Percentiles rank a stretch among this genome's conserved stretches.
These are phyloP conservation scores for Sebastolobus altivelis DNA, from an alignment of 2,797 vertebrate species.

Conservation along the genomic window DNA sequence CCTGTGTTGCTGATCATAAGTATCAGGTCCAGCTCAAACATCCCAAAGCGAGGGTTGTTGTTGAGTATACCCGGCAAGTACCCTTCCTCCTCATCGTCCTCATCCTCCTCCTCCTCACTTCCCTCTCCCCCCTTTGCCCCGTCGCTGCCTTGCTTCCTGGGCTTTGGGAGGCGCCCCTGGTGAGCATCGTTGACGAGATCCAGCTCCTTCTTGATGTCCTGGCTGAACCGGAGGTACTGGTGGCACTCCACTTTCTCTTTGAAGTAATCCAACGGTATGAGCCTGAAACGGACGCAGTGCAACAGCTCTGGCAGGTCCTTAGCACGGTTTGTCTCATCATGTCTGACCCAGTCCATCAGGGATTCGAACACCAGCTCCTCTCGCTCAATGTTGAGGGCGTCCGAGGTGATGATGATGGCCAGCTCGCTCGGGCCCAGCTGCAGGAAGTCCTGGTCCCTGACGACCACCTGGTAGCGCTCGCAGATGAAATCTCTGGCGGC, in stretches of 20 bases:
- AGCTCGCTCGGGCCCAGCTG: slow-evolving; percentile 92
- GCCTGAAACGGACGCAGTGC: slow-evolving; percentile 94
- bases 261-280: slow-evolving; percentile 90
- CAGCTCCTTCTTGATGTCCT: slow-evolving; percentile 92
- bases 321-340: slow-evolving; percentile 82
- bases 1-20: slow-evolving; percentile 94
- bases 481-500: slow-evolving; percentile 94
- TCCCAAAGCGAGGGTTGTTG: slow-evolving; percentile 95
- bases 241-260: slow-evolving; percentile 91
- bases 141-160: slow-evolving; percentile 15
- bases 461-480: slow-evolving; percentile 89
- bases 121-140: slow-evolving; percentile 74
- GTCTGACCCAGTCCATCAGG: slow-evolving; percentile 92
- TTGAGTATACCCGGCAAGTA: slow-evolving; percentile 93
- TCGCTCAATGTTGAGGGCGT: slow-evolving; percentile 91
- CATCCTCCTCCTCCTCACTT: slow-evolving; percentile 75
- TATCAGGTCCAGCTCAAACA: slow-evolving; percentile 96
- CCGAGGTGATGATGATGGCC: slow-evolving; percentile 92
- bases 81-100: slow-evolving; percentile 83
- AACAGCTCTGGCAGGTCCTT: slow-evolving; percentile 90
- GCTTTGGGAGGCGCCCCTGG: slow-evolving; percentile 87
- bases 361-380: slow-evolving; percentile 95
- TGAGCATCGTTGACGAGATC: slow-evolving; percentile 93
- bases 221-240: slow-evolving; percentile 85
- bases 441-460: slow-evolving; percentile 93